Evolutionary conservation across 2,888 invertebrate genomes (phyloP).

Genomic region (Agrotis ipsilon): DNA sequence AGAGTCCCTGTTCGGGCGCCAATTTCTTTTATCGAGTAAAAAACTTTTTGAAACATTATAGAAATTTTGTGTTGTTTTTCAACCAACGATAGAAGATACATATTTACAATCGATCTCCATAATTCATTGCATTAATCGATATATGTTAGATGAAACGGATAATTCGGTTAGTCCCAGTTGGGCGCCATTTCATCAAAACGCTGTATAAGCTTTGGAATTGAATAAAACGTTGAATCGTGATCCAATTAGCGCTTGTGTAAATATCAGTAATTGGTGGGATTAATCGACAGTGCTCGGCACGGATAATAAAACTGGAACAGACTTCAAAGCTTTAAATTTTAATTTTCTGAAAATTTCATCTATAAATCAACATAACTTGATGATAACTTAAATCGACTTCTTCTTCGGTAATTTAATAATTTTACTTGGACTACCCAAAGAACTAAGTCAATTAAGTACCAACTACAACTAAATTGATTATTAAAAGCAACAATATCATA

Average conservation of each 20-base stretch:
- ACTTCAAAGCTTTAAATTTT: neutral
- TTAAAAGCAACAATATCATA: neutral
- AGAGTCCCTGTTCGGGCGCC: conserved; percentile 72
- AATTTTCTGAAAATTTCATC: conserved; percentile 11
- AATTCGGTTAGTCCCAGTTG: conserved; percentile 36
- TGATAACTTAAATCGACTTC: neutral
- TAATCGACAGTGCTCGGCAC: conserved; percentile 72
- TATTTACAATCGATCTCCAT: conserved; percentile 1
- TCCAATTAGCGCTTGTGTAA: conserved; percentile 84
- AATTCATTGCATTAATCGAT: conserved; percentile 11
- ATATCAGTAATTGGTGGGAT: conserved; percentile 82
- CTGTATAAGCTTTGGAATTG: conserved; percentile 58
- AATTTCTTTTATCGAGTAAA: conserved; percentile 41
- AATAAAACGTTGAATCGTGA: conserved; percentile 71
- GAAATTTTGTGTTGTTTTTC: neutral
- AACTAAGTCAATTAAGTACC: neutral
- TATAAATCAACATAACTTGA: neutral
- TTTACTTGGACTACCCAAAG: neutral
- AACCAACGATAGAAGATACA: neutral
- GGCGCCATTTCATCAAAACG: conserved; percentile 59
- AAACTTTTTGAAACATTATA: neutral
- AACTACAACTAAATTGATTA: neutral
- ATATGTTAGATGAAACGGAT: conserved; percentile 29
- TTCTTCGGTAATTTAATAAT: neutral
- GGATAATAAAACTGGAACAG: conserved; percentile 38